These are phyloP conservation scores for Scyliorhinus canicula DNA, from an alignment of 2,797 vertebrate genomes.

Conservation along the genomic window DNA sequence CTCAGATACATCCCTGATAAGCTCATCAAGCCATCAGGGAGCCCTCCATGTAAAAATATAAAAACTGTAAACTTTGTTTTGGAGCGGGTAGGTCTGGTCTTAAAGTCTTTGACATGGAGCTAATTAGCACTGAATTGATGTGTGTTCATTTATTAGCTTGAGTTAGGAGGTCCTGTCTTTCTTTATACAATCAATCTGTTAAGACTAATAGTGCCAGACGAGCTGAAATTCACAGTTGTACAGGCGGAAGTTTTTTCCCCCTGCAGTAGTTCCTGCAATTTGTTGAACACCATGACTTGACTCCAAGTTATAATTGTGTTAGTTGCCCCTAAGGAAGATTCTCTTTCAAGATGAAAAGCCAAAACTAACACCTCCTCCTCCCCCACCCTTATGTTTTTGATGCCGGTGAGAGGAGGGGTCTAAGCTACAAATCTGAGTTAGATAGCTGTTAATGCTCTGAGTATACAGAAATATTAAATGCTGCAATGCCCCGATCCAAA, in stretches of 20 bases:
- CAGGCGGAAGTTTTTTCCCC: constrained; percentile 25
- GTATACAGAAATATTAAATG: neutral
- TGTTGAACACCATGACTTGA: constrained; percentile 34
- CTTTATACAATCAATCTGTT: constrained; percentile 31
- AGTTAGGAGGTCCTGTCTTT: constrained; percentile 18
- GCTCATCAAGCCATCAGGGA: neutral
- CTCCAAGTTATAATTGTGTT: constrained; percentile 37
- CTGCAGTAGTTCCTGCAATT: constrained; percentile 36
- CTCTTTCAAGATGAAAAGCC: constrained; percentile 32
- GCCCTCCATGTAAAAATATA: neutral
- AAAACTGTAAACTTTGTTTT: constrained; percentile 23
- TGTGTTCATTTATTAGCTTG: constrained; percentile 30
- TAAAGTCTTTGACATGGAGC: constrained; percentile 19
- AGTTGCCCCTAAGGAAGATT: constrained; percentile 33
- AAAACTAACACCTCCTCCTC: neutral
- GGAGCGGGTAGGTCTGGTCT: neutral
- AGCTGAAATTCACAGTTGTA: constrained; percentile 33
- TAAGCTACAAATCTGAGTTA: neutral
- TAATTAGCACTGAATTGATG: constrained; percentile 25
- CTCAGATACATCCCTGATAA: neutral
- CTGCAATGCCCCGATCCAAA: neutral
- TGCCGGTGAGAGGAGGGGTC: neutral
- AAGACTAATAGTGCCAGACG: constrained; percentile 22
- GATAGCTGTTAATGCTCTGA: neutral
- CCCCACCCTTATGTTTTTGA: constrained; percentile 14